A percentile compares a stretch with the other conserved stretches of the same genome.
These are phyloP conservation scores for Pteromalus puparum DNA, from an alignment of 1,140 invertebrate species.

Conservation along the genomic window DNA sequence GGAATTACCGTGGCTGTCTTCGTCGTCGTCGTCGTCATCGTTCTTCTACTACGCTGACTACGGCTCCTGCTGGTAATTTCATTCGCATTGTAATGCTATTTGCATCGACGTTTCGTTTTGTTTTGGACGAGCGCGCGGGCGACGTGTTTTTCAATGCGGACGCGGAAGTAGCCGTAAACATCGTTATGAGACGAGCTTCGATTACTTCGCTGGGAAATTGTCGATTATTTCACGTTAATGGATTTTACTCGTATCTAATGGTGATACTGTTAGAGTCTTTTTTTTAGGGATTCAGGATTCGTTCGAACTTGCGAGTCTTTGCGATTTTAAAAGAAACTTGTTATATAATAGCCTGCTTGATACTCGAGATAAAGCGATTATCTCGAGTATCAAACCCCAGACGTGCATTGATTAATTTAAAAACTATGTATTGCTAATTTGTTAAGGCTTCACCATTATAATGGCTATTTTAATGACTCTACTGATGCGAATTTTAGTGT, in stretches of 20 bases:
- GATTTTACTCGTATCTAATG: not conserved
- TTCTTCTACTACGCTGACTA: not conserved
- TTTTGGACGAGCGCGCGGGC: not conserved
- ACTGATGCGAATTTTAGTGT: too few species aligned
- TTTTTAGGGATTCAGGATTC: too few species aligned
- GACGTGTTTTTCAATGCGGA: not conserved
- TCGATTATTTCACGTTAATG: slow-evolving; percentile 6
- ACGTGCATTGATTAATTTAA: too few species aligned
- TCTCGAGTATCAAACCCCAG: too few species aligned
- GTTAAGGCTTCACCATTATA: too few species aligned
- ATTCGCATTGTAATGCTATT: slow-evolving; percentile 13
- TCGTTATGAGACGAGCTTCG: not conserved
- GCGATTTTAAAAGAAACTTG: too few species aligned
- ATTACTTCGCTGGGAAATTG: not conserved
- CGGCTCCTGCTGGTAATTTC: not conserved
- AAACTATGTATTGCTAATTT: too few species aligned
- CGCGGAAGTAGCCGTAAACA: not conserved
- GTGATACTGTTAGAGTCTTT: too few species aligned
- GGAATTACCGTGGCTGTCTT: slow-evolving; percentile 28
- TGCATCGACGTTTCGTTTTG: slow-evolving; percentile 6
- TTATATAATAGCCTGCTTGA: too few species aligned
- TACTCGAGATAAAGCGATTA: too few species aligned
- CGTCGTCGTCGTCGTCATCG: not conserved
- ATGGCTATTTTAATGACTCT: too few species aligned
- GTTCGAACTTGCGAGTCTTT: too few species aligned